phyloP scores from a whole-genome alignment of 2,797 vertebrate genomes.

The Dendrocincla fuliginosa region DNA sequence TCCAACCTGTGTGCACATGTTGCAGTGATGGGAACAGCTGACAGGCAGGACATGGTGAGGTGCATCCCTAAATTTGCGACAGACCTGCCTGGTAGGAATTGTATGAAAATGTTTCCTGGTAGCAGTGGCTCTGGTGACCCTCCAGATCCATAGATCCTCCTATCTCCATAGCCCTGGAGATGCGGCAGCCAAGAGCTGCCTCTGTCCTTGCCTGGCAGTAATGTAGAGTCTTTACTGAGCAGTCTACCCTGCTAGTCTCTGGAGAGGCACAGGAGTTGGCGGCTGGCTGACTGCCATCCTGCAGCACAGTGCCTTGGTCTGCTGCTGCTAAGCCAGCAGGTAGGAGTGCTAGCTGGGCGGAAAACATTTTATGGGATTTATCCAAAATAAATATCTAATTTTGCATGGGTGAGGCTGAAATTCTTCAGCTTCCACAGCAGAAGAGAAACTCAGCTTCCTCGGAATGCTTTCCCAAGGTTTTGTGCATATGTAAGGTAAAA shows the following conservation, averaged over 20 bases:
- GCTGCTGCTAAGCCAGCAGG: constrained; percentile 4
- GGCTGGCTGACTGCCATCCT: not conserved
- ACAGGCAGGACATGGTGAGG: not conserved
- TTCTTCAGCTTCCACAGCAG: not conserved
- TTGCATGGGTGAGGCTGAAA: not conserved
- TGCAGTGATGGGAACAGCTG: not conserved
- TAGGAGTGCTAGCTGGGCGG: not conserved
- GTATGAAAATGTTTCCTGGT: not conserved
- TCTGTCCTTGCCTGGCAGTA: not conserved
- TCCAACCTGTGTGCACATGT: fast-evolving
- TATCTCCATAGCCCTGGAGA: not conserved
- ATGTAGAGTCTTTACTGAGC: not conserved
- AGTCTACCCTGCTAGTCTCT: not conserved
- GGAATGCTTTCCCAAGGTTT: not conserved
- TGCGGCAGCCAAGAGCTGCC: fast-evolving
- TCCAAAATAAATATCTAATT: constrained; percentile 35
- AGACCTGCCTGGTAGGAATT: not conserved
- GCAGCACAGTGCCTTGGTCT: not conserved
- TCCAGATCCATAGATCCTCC: no score
- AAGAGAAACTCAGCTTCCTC: not conserved
- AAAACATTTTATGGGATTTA: constrained; percentile 26
- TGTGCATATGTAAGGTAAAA: not conserved
- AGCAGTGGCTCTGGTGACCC: not conserved
- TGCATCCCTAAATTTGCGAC: not conserved
- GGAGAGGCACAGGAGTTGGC: not conserved